Conservation (phyloP, 2,113 vertebrate genomes). For the Pteropus alecto region DNA sequence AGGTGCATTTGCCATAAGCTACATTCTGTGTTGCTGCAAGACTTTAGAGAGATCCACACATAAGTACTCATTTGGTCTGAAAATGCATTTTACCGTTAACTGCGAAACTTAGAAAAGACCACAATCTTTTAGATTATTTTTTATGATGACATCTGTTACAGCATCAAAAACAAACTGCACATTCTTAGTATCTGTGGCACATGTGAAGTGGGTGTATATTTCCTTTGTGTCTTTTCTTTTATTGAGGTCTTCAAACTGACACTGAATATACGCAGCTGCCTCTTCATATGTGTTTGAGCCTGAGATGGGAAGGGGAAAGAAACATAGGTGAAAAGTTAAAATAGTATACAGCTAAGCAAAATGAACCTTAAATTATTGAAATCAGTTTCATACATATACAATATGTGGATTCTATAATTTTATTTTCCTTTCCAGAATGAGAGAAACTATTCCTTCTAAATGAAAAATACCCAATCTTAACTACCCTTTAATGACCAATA, state of each 20-base stretch:
- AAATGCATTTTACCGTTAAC: constrained; percentile 75
- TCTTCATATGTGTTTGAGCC: constrained; percentile 98
- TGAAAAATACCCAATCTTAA: background rate
- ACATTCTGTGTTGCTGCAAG: constrained; percentile 65
- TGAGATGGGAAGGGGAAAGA: constrained; percentile 69
- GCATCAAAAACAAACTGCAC: constrained; percentile 99
- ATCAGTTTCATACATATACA: background rate
- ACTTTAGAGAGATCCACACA: constrained; percentile 69
- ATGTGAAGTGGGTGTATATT: constrained; percentile 99
- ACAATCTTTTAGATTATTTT: constrained; percentile 99
- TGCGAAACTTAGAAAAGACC: constrained; percentile 92
- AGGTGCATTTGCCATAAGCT: constrained; percentile 35
- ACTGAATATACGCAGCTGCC: constrained; percentile 97
- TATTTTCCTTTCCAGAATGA: background rate
- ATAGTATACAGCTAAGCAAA: background rate
- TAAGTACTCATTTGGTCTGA: constrained; percentile 73
- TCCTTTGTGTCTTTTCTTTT: constrained; percentile 99
- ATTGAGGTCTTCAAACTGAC: constrained; percentile 98
- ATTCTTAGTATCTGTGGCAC: constrained; percentile 99
- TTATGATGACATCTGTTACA: constrained; percentile 99
- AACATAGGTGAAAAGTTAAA: background rate
- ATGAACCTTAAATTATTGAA: background rate
- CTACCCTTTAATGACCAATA: background rate
- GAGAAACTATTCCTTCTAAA: background rate
- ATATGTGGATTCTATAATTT: background rate